Conservation (phyloP, 2,888 invertebrate species). For the Cheiracanthium punctorium region DNA sequence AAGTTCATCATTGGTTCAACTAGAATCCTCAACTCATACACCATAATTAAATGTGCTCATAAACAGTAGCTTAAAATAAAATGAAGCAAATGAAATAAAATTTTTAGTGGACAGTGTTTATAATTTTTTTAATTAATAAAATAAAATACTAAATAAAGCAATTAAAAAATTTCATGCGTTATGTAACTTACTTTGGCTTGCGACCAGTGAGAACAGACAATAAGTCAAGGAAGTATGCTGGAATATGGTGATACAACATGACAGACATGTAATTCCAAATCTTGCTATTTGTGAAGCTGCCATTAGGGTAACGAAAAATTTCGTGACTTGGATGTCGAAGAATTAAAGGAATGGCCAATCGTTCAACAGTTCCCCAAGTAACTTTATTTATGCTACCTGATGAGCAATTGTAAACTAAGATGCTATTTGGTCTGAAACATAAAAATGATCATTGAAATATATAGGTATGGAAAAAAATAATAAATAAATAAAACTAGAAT, state of each 20-base stretch:
- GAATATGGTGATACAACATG: constrained; percentile 86
- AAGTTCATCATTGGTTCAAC: no score
- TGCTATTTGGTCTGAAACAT: constrained; percentile 74
- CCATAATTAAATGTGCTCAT: no score
- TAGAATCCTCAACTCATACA: no score
- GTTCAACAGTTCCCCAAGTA: constrained; percentile 88
- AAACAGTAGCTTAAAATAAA: no score
- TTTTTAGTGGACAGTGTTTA: no score
- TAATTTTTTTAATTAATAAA: no score
- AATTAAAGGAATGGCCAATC: constrained; percentile 84
- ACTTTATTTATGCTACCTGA: constrained; percentile 91
- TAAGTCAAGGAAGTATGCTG: constrained; percentile 88
- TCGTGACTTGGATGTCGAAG: constrained; percentile 88
- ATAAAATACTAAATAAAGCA: no score
- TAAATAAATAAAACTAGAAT: not conserved
- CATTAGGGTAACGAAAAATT: constrained; percentile 85
- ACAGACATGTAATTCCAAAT: constrained; percentile 85
- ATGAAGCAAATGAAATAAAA: no score
- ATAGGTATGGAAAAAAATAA: no score
- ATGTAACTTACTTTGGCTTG: constrained; percentile 85
- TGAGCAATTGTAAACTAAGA: constrained; percentile 92
- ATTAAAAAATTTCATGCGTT: no score
- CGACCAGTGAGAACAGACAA: constrained; percentile 84
- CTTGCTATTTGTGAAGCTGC: constrained; percentile 77
- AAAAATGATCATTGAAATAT: no score